Evolutionary conservation across 2,113 vertebrate genomes (phyloP).

Genomic region (Sialia sialis): DNA sequence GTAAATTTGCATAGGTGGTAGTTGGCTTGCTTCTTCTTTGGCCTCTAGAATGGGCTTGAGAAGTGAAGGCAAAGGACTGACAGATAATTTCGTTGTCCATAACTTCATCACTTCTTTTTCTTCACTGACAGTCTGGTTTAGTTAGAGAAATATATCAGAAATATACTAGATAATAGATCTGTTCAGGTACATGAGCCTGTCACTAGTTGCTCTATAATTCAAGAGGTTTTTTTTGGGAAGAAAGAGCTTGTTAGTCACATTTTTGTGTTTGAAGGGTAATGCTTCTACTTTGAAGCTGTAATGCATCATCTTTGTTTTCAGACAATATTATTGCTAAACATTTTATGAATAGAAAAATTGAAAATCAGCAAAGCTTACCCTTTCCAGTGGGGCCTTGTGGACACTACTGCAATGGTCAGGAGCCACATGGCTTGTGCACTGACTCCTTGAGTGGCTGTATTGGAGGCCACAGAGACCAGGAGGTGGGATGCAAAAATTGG

Average conservation of each 20-base stretch:
- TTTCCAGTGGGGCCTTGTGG: accelerated
- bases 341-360: neutral
- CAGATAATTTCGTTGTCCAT: neutral
- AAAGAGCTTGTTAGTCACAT: neutral
- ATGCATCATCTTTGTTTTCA: neutral
- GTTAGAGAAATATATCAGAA: neutral
- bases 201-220: neutral
- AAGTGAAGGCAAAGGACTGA: neutral
- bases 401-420: neutral
- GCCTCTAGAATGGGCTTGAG: neutral
- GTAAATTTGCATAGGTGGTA: neutral
- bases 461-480: neutral
- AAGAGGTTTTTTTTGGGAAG: neutral
- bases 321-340: neutral
- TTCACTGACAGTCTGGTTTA: neutral
- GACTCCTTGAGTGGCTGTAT: neutral
- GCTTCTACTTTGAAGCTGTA: neutral
- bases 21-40: neutral
- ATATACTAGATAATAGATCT: neutral
- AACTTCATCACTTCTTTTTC: neutral
- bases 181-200: accelerated
- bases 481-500: neutral
- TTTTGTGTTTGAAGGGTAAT: neutral
- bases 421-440: accelerated
- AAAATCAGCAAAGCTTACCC: neutral